Conservation (phyloP, 2,113 vertebrate species). For the Shinisaurus crocodilurus region DNA sequence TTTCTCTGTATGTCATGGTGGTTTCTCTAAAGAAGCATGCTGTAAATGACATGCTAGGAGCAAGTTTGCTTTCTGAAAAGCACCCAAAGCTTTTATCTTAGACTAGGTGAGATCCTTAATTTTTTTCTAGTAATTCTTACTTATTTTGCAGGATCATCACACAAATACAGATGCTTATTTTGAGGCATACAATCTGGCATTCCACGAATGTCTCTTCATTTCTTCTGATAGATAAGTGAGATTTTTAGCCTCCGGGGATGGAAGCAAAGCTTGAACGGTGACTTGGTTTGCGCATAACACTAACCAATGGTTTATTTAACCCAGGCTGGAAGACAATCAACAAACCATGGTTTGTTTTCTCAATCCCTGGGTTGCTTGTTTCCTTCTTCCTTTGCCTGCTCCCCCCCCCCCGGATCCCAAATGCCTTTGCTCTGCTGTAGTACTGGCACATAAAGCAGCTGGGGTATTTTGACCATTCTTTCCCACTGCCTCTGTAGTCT, state of each 20-base stretch:
- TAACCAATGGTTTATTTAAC: too few species aligned
- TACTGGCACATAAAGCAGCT: too few species aligned
- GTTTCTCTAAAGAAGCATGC: not conserved
- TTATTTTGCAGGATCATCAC: not conserved
- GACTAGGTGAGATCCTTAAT: not conserved
- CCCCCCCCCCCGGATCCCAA: too few species aligned
- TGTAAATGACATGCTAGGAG: not conserved
- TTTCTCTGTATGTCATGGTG: constrained; percentile 7
- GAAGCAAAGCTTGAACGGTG: not conserved
- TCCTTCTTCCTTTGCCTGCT: not conserved
- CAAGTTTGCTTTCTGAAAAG: not conserved
- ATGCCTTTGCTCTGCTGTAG: too few species aligned
- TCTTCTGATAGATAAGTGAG: not conserved
- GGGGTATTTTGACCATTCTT: too few species aligned
- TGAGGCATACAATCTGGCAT: not conserved
- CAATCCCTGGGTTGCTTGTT: not conserved
- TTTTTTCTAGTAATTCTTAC: not conserved
- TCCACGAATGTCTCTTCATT: not conserved
- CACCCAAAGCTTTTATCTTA: not conserved
- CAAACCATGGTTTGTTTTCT: too few species aligned
- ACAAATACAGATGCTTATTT: not conserved
- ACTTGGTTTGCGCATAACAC: not conserved
- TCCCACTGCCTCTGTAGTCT: too few species aligned
- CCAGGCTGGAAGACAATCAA: too few species aligned
- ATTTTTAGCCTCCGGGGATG: not conserved